phyloP scores from a whole-genome alignment of 2,797 vertebrate species.

The Balearica regulorum region DNA sequence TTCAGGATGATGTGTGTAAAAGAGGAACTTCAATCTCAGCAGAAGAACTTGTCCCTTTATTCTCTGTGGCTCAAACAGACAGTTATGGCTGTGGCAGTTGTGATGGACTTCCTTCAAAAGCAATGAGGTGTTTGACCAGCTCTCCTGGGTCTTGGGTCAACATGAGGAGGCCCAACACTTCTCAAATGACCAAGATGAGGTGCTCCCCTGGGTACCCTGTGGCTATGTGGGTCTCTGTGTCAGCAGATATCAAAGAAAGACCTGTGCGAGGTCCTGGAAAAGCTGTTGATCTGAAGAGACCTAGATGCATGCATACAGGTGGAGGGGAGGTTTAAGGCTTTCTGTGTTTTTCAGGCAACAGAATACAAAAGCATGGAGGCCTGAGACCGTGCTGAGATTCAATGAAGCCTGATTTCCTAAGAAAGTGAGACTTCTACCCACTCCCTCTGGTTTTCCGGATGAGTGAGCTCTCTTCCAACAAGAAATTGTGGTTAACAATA shows the following conservation, averaged over 20 bases:
- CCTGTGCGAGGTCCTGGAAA: not conserved
- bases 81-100: not conserved
- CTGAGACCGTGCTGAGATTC: not conserved
- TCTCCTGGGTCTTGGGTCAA: not conserved
- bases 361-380: not conserved
- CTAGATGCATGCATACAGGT: not conserved
- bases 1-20: not conserved
- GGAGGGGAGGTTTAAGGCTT: not conserved
- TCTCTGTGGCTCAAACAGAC: not conserved
- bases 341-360: not conserved
- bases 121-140: not conserved
- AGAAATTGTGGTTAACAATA: not conserved
- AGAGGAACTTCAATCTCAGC: not conserved
- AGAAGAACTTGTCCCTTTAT: not conserved
- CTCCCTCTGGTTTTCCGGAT: not conserved
- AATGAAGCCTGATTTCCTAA: not conserved
- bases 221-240: not conserved
- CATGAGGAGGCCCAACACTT: not conserved
- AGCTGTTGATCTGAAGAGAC: not conserved
- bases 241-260: not conserved
- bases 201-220: not conserved
- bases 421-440: not conserved
- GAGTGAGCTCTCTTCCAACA: not conserved
- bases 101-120: not conserved
- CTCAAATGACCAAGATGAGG: not conserved